Conservation (phyloP, 1,140 invertebrate genomes). For the Oryzaephilus surinamensis region DNA sequence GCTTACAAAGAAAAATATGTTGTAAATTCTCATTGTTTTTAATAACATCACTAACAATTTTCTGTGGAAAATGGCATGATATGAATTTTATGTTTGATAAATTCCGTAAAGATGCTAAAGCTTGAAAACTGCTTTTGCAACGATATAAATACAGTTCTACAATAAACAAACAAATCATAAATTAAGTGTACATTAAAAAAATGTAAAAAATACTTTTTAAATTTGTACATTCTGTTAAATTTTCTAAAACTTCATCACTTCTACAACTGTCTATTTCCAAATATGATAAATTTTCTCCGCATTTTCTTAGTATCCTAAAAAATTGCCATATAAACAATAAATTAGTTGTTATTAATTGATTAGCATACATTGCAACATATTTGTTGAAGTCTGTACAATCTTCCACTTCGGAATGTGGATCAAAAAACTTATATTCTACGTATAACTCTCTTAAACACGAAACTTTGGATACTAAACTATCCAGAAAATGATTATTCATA, state of each 20-base stretch:
- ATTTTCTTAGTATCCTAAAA: constrained; percentile 21
- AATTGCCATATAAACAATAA: background rate
- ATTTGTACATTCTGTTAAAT: constrained; percentile 17
- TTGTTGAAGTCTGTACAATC: constrained; percentile 19
- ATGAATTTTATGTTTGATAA: constrained; percentile 15
- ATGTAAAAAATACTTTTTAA: constrained; percentile 16
- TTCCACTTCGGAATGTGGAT: constrained; percentile 16
- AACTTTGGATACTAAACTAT: constrained; percentile 19
- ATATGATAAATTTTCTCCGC: constrained; percentile 14
- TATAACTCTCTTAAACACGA: constrained; percentile 14
- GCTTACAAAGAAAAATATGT: constrained; percentile 18
- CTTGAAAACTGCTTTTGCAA: constrained; percentile 20
- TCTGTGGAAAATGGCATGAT: constrained; percentile 16
- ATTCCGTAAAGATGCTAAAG: constrained; percentile 11
- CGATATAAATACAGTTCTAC: constrained; percentile 15
- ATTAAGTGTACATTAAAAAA: background rate
- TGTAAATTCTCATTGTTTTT: constrained; percentile 15
- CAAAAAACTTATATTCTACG: constrained; percentile 19
- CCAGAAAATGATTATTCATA: constrained; percentile 17
- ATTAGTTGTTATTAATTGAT: background rate
- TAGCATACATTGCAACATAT: constrained; percentile 16
- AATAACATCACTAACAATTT: constrained; percentile 16
- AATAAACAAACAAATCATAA: constrained; percentile 8
- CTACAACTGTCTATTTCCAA: constrained; percentile 20
- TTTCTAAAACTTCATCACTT: constrained; percentile 16